Evolutionary conservation across 2,797 vertebrate species (phyloP).

Genomic region (Lutjanus campechanus): DNA sequence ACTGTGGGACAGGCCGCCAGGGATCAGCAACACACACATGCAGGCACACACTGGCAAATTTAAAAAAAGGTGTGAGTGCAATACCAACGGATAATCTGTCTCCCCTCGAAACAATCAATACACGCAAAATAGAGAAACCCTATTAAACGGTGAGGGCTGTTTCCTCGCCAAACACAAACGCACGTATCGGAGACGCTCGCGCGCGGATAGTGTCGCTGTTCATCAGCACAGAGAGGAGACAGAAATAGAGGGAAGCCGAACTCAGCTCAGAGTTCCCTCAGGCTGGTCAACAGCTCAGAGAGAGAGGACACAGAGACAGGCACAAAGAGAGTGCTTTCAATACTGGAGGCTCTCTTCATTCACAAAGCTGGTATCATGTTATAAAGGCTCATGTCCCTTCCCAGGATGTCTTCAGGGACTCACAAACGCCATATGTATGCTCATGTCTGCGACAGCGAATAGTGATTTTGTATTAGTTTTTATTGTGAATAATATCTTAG

Average conservation of each 20-base stretch:
- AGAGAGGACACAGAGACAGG: conserved; percentile 15
- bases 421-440: conserved; percentile 3
- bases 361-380: conserved; percentile 58
- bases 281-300: conserved; percentile 57
- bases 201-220: conserved; percentile 16
- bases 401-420: conserved; percentile 43
- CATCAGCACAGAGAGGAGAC: conserved; percentile 53
- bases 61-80: conserved; percentile 40
- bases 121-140: conserved; percentile 35
- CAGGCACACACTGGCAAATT: neutral
- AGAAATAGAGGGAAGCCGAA: conserved; percentile 55
- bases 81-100: conserved; percentile 30
- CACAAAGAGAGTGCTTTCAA: conserved; percentile 70
- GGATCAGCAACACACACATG: conserved; percentile 18
- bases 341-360: conserved; percentile 51
- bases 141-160: conserved; percentile 43
- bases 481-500: neutral
- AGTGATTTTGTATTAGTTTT: conserved; percentile 4
- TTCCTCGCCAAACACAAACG: conserved; percentile 40
- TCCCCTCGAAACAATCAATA: conserved; percentile 41
- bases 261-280: conserved; percentile 51
- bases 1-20: conserved; percentile 51
- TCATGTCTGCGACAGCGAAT: conserved; percentile 1
- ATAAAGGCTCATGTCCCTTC: conserved; percentile 40
- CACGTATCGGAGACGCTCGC: conserved; percentile 37